Evolutionary conservation across 2,797 vertebrate genomes (phyloP).

Genomic region (Chelmon rostratus): DNA sequence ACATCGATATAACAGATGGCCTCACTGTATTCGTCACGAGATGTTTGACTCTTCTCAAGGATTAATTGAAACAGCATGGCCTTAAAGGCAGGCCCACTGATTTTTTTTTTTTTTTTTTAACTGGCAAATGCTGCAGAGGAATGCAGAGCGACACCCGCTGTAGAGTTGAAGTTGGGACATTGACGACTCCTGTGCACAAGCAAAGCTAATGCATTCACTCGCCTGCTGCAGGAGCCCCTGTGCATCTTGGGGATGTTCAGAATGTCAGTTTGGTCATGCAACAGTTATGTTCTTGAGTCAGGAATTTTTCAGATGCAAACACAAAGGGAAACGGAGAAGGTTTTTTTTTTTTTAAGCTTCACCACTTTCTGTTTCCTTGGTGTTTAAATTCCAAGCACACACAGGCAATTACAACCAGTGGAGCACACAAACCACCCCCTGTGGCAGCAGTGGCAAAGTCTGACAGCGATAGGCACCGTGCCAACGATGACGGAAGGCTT

Average conservation of each 20-base stretch:
- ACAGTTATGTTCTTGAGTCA: background rate
- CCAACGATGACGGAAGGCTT: slow-evolving; percentile 77
- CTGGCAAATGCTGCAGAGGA: slow-evolving; percentile 65
- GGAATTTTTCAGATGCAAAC: slow-evolving; percentile 9
- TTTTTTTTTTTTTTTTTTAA: slow-evolving; percentile 28
- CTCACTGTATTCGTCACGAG: slow-evolving; percentile 67
- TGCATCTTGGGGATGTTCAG: slow-evolving; percentile 8
- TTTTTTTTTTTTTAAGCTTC: slow-evolving; percentile 18
- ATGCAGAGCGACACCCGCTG: slow-evolving; percentile 67
- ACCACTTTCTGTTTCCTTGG: slow-evolving; percentile 18
- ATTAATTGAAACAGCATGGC: slow-evolving; percentile 76
- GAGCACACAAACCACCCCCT: slow-evolving; percentile 60
- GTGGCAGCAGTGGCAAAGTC: slow-evolving; percentile 77
- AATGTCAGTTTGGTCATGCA: background rate
- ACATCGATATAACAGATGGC: slow-evolving; percentile 67
- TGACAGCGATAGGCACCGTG: slow-evolving; percentile 79
- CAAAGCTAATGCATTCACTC: slow-evolving; percentile 17
- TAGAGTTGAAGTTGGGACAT: slow-evolving; percentile 56
- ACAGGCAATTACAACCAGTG: slow-evolving; percentile 62
- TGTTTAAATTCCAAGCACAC: slow-evolving; percentile 59
- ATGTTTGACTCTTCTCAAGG: slow-evolving; percentile 64
- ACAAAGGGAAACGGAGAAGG: slow-evolving; percentile 3
- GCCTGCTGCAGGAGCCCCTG: slow-evolving; percentile 14
- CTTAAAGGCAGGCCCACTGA: slow-evolving; percentile 58
- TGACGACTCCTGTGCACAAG: slow-evolving; percentile 37